A percentile compares a stretch with the other conserved stretches of the same genome.
phyloP scores from a whole-genome alignment of 2,113 vertebrate genomes.

The Emydura subglobosa region DNA sequence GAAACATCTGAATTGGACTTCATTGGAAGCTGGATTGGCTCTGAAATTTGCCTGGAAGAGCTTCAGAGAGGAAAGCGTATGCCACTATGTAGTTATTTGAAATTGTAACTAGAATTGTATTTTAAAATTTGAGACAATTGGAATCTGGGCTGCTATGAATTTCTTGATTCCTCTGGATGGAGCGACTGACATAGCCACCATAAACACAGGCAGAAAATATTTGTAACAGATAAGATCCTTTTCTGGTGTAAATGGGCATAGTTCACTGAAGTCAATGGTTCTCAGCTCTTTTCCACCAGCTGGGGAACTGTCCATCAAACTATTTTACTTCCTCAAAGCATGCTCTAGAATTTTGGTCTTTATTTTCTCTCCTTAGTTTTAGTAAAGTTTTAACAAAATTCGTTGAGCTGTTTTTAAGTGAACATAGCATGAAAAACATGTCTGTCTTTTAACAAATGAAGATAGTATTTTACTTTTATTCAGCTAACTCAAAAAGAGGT shows the following conservation, averaged over 20 bases:
- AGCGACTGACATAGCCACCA: background rate
- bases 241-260: background rate
- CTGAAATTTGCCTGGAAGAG: background rate
- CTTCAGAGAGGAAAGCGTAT: background rate
- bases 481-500: background rate
- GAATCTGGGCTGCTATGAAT: background rate
- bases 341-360: background rate
- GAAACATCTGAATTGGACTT: background rate
- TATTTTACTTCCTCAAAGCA: background rate
- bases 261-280: background rate
- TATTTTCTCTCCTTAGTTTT: background rate
- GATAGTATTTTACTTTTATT: background rate
- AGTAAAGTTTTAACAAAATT: background rate
- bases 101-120: background rate
- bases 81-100: background rate
- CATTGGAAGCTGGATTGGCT: background rate
- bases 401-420: background rate
- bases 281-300: background rate
- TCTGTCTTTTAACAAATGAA: background rate
- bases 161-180: fast-evolving
- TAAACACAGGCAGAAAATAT: background rate
- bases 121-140: background rate
- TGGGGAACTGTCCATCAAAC: background rate
- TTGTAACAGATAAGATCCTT: background rate
- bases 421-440: background rate